Evolutionary conservation across 2,888 invertebrate genomes (phyloP).

Genomic region (Diachrysia chrysitis): DNA sequence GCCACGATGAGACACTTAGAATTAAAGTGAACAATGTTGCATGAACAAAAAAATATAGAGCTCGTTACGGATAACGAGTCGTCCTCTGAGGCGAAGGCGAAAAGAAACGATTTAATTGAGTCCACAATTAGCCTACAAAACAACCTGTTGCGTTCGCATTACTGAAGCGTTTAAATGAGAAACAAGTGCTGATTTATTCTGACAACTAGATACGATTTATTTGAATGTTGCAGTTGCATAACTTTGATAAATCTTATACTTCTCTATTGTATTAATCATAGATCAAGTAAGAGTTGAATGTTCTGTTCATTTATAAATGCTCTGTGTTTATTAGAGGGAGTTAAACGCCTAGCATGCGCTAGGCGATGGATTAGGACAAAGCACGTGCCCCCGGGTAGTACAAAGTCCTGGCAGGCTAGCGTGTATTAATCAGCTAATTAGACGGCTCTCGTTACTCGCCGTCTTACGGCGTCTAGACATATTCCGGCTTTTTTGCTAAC

Average conservation of each 20-base stretch:
- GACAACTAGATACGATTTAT: constrained; percentile 42
- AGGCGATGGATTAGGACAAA: constrained; percentile 51
- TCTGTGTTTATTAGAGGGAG: constrained; percentile 1
- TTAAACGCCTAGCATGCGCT: constrained; percentile 21
- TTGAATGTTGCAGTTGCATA: constrained; percentile 32
- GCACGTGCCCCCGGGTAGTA: constrained; percentile 35
- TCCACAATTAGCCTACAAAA: constrained; percentile 82
- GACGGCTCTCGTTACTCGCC: constrained; percentile 59
- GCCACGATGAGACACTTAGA: constrained; percentile 65
- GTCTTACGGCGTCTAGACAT: constrained; percentile 74
- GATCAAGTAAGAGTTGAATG: not conserved
- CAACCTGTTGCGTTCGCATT: constrained; percentile 79
- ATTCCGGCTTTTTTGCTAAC: constrained; percentile 68
- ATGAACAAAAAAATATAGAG: constrained; percentile 69
- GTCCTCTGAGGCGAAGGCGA: constrained; percentile 70
- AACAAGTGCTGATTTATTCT: constrained; percentile 58
- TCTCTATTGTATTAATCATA: not conserved
- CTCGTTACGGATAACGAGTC: constrained; percentile 74
- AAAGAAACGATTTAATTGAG: constrained; percentile 81
- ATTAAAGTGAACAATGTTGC: constrained; percentile 71
- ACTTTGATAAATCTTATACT: constrained; percentile 17
- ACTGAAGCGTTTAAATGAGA: constrained; percentile 67
- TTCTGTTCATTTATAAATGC: not conserved
- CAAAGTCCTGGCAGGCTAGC: constrained; percentile 50
- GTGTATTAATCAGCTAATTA: constrained; percentile 76